Percentiles rank a stretch among this genome's conserved stretches.
These are phyloP conservation scores for Pristionchus japonicus DNA, from an alignment of 2,888 invertebrate genomes.

Conservation along the genomic window DNA sequence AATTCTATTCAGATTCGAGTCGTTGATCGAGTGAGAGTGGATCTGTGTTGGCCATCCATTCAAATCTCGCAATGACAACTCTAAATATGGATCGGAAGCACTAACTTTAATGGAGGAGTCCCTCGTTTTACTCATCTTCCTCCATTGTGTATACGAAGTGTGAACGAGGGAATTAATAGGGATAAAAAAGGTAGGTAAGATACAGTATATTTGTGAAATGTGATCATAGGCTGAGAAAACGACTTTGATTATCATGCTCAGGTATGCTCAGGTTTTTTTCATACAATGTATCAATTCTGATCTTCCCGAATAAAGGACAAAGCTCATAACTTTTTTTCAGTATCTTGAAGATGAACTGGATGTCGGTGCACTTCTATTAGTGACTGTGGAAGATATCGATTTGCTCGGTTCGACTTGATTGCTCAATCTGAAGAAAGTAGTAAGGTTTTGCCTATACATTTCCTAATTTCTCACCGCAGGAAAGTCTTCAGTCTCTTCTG, in stretches of 20 bases:
- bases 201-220: not conserved
- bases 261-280: no score
- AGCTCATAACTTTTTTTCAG: no score
- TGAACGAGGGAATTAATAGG: constrained; percentile 67
- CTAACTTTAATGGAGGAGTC: constrained; percentile 76
- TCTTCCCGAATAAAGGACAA: no score
- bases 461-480: not conserved
- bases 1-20: constrained; percentile 82
- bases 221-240: not conserved
- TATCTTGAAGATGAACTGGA: not conserved
- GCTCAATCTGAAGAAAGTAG: not conserved
- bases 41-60: constrained; percentile 96
- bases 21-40: constrained; percentile 97
- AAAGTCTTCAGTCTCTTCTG: not conserved
- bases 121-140: constrained; percentile 92
- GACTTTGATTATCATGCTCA: no score
- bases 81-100: constrained; percentile 83
- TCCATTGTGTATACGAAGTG: constrained; percentile 95
- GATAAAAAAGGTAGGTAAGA: not conserved
- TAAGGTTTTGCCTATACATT: not conserved
- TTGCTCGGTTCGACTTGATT: not conserved
- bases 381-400: not conserved
- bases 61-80: constrained; percentile 86
- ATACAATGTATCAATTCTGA: no score
- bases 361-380: not conserved